phyloP scores from a whole-genome alignment of 2,113 vertebrate species.

The Trematocara marginatum region DNA sequence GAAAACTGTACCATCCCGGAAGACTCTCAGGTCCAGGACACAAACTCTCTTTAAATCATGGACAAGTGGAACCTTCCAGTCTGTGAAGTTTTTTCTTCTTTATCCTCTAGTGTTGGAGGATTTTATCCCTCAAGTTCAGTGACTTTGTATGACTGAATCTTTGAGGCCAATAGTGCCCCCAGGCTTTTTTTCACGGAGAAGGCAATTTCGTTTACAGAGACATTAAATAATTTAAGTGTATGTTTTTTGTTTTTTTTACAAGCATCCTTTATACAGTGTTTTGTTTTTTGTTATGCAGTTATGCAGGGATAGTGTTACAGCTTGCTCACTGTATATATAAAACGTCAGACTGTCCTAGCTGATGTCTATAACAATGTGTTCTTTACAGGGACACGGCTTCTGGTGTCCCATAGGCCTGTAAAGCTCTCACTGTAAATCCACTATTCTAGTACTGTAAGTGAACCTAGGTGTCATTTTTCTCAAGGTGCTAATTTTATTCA shows the following conservation, averaged over 20 bases:
- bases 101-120: neutral
- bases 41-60: neutral
- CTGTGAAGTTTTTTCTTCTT: neutral
- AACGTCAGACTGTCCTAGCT: neutral
- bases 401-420: neutral
- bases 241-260: constrained; percentile 5
- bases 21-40: neutral
- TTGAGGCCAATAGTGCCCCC: neutral
- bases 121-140: constrained; percentile 12
- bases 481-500: constrained; percentile 11
- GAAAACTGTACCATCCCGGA: neutral
- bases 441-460: constrained; percentile 1
- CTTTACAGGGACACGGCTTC: constrained; percentile 20
- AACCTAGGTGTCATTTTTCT: neutral
- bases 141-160: constrained; percentile 26
- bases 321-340: constrained; percentile 3
- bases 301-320: constrained; percentile 5
- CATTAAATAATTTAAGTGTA: constrained; percentile 66
- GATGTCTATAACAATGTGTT: constrained; percentile 53
- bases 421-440: neutral
- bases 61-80: neutral
- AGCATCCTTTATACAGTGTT: constrained; percentile 22
- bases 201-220: constrained; percentile 71
- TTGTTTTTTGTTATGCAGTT: constrained; percentile 12
- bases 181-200: constrained; percentile 11